Evolutionary conservation across 2,113 vertebrate species (phyloP), one percentile per base, ranked within the genome.

Genomic region (Hipposideros armiger): DNA sequence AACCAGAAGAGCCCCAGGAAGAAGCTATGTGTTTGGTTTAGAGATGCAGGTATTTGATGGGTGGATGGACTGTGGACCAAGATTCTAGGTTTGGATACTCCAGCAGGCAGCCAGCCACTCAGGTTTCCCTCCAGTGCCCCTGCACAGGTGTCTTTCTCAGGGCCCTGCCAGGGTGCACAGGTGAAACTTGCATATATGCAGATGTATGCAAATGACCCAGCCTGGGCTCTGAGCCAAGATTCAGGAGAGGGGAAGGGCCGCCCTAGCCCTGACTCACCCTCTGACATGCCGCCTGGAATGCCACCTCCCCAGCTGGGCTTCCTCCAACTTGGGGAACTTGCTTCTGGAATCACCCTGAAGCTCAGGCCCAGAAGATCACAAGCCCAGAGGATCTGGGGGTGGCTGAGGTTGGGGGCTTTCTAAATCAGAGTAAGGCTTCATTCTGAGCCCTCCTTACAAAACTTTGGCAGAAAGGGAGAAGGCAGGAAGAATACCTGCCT

Each of bases 171-270:
- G 70, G n/a, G 69, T 60, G 32, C 94, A 92, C 93, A 96, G 96
- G 97, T 98, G 96, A 97, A 97, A 96, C 96, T 96, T 96, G 83
- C 96, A 97, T 97, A 91, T 97, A 98, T 97, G 97, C 82, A 97
- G 97, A 98, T 97, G 1, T 54, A 97, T 96, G 94, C 95, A 98
- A 95, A 98, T 95, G 36, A 89, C 45, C 73, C 72, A 72, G 83
- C 47, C 94, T n/a, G 77, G 96, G 95, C 93, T 73, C 32, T 0
- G 40, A 72, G 95, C 97, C 97, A 96, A 62, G 3, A 94, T 36
- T 72, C 28, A 76, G 58, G 88, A 91, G 95, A 95, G 86, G 85
- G 32, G 77, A 94, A 87, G 87, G 83, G 90, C 95, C 4, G 20
- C 56, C 88, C 94, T 74, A 89, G 84, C 62, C 97, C 96, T 98